Evolutionary conservation across 2,797 vertebrate genomes (phyloP), one percentile per base, ranked within the genome.

Genomic region (Triplophysa bombifrons): DNA sequence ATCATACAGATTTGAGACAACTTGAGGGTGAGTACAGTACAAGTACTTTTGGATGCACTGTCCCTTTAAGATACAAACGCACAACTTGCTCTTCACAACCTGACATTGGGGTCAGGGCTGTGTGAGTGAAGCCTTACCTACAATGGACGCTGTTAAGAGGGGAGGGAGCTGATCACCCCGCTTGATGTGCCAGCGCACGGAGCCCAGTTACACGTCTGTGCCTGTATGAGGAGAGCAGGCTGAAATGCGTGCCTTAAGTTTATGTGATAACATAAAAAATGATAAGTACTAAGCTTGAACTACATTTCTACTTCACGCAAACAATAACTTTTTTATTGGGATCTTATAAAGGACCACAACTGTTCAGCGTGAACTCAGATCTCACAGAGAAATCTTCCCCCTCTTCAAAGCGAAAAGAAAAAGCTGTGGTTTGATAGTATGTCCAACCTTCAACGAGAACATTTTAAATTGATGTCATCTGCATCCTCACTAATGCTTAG

Each of bases 191-290:
- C 82, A 82, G 76, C 6, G 56, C 61, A 74, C 66, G 34, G 56
- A 78, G 80, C 50, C 50, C 53, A 69, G 72, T 76, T 69, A 73
- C 72, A 80, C 73, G 77, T 82, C 77, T 84, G 72, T 71, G 68
- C 53, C 30, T 78, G 72, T 69, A 48, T 67, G 55, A 76, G 71
- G 46, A 30, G 22, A 61, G 25, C 2, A 25, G 46, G 79, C 82
- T 27, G 78, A 78, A n/a, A 19, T 51, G 14, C 0, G 14, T 20
- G 3, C 19, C 25, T 61, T 25, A 38, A 51, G 51, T 27, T 72
- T 38, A 11, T 50, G 22, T 4, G 46, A 48, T 48, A 48, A 48
- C 13, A 48, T 46, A 34, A 34, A 5, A 38, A 38, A 38, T 38
- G 34, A 38, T 14, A 41, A 48, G 46, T 13, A 48, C 46, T 64